Percentiles rank a stretch among this genome's conserved stretches.
phyloP scores from a whole-genome alignment of 2,113 vertebrate genomes.

The Machaerirhynchus nigripectus region DNA sequence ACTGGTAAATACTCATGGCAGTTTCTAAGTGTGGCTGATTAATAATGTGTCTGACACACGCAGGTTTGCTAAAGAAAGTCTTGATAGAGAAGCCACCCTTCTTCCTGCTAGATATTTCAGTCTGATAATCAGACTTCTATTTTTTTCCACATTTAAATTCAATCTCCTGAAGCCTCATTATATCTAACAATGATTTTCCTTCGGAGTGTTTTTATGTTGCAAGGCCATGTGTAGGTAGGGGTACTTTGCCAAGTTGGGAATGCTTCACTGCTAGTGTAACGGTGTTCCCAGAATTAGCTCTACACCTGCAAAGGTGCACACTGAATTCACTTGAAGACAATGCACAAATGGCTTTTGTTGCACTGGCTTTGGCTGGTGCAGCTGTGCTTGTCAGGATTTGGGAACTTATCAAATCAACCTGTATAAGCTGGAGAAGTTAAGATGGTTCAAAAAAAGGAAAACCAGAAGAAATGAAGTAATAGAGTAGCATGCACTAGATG shows the following conservation, averaged over 20 bases:
- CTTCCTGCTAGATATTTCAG: neutral
- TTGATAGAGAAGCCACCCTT: neutral
- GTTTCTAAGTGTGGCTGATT: neutral
- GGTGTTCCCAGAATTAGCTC: neutral
- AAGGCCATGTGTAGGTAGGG: neutral
- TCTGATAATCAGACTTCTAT: neutral
- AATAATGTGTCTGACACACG: neutral
- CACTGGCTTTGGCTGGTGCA: neutral
- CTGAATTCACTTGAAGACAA: neutral
- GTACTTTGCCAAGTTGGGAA: neutral
- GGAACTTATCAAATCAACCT: neutral
- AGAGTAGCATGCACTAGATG: neutral
- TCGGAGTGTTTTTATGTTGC: neutral
- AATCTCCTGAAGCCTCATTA: neutral
- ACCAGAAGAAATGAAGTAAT: neutral
- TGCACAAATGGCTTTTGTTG: neutral
- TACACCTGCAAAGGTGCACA: neutral
- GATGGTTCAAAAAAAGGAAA: neutral
- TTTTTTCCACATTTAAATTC: neutral
- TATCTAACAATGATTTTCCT: neutral
- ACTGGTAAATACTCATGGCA: neutral
- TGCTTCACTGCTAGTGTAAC: accelerated
- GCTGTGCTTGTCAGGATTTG: neutral
- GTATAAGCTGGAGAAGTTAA: neutral
- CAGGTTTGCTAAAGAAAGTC: neutral